Evolutionary conservation across 2,113 vertebrate species (phyloP), one percentile per base, ranked within the genome.

Genomic region (Ameiurus melas): DNA sequence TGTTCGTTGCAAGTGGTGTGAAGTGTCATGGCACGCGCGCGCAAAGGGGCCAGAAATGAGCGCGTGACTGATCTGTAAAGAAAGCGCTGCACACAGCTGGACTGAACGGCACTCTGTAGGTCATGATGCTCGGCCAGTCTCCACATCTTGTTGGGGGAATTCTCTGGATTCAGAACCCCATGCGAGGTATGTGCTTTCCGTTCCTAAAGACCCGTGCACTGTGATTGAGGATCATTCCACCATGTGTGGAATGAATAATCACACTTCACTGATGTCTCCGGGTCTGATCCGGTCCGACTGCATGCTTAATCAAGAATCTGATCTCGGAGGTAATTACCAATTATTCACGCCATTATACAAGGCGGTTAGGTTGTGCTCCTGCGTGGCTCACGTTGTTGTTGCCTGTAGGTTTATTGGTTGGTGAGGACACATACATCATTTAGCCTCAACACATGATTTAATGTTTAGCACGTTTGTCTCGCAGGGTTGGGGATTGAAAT

Each of bases 81-180:
- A 84, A 70, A 55, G 17, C 33, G 27, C 43, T 17, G 27, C 62
- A 84, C 51, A 10, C 51, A 47, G 22, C 75, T 73, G 84, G 51
- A 62, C 55, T 78, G 70, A 27, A 62, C 22, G 0, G 62, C 43
- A 16, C 33, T 85, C 70, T 33, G n/a, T 33, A 39, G 66, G 36
- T 30, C 90, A 91, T 87, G 91, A 95, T 95, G 95, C 93, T 95
- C 51, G 93, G 93, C 33, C 94, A 94, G 86, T 94, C 94, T 90
- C 93, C 92, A 89, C 95, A 95, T 90, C 95, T 95, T 19, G 93
- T 95, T 90, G 93, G 94, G 57, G 94, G 94, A 53, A 95, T 95
- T 90, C 90, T 94, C 73, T 96, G 95, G 95, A 95, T 95, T 90
- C 94, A 94, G 87, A 95, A 95, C 91, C 95, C 94, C 33, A 95